Percentiles rank a stretch among this genome's conserved stretches.
Evolutionary conservation across 2,113 vertebrate genomes (phyloP).

Genomic region (Podarcis muralis): DNA sequence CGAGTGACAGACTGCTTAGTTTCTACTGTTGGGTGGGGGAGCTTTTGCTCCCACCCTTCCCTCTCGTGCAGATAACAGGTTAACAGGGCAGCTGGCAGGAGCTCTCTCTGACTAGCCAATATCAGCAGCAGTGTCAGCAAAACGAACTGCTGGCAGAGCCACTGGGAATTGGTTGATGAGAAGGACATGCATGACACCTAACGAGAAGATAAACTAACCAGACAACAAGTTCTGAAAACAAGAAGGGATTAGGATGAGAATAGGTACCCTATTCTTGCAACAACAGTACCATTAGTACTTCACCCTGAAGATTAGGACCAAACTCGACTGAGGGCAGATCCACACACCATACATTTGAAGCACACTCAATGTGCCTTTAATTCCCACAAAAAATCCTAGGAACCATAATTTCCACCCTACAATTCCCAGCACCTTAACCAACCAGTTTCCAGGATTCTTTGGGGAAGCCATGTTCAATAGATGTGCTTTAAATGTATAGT

Average conservation of each 20-base stretch:
- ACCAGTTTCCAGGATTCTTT: too few species aligned
- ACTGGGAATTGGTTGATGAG: neutral
- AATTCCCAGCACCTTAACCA: too few species aligned
- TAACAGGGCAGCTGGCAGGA: neutral
- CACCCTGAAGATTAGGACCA: neutral
- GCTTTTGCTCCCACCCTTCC: neutral
- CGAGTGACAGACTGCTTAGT: neutral
- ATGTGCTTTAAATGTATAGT: too few species aligned
- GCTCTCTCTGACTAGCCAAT: neutral
- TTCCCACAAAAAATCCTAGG: too few species aligned
- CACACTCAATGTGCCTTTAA: too few species aligned
- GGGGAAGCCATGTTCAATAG: too few species aligned
- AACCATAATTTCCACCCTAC: too few species aligned
- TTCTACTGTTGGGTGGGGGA: neutral
- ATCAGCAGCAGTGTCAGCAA: neutral
- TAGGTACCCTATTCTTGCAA: neutral
- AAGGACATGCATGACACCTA: neutral
- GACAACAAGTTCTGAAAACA: too few species aligned
- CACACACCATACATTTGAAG: too few species aligned
- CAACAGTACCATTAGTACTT: neutral
- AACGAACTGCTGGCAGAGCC: neutral
- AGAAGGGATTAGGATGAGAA: neutral
- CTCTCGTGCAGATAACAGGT: neutral
- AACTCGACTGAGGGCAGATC: too few species aligned
- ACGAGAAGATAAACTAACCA: neutral